phyloP scores from a whole-genome alignment of 2,888 invertebrate species.

The Melinaea marsaeus region DNA sequence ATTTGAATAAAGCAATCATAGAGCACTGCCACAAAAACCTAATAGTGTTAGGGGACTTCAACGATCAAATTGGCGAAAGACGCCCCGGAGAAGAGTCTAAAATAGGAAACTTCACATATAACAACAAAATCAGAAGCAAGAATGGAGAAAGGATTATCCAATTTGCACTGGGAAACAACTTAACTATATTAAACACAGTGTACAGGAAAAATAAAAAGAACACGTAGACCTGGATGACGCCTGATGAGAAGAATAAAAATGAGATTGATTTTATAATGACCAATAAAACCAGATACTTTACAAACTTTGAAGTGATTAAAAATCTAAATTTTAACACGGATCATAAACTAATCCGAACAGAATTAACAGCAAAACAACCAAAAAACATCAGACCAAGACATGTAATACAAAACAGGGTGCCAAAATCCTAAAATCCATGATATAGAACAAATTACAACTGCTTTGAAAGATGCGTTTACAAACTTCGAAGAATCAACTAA shows the following conservation, averaged over 20 bases:
- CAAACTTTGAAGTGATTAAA: no score
- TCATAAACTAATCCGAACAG: no score
- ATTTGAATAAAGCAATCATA: conserved; percentile 18
- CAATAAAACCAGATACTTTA: no score
- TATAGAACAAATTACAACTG: conserved; percentile 22
- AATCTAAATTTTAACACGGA: no score
- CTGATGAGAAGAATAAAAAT: conserved; percentile 22
- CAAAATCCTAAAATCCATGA: conserved; percentile 27
- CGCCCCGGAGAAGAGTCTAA: conserved; percentile 18
- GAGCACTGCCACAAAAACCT: conserved; percentile 19
- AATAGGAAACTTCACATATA: conserved; percentile 18
- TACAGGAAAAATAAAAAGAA: conserved; percentile 22
- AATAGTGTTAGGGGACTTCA: conserved; percentile 21
- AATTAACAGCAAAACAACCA: no score
- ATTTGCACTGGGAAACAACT: conserved; percentile 16
- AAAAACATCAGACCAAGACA: no score
- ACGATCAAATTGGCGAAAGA: conserved; percentile 24
- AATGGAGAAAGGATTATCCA: conserved; percentile 20
- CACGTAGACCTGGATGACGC: conserved; percentile 27
- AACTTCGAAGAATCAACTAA: conserved; percentile 19
- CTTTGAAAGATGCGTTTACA: conserved; percentile 13
- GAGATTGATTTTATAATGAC: not conserved
- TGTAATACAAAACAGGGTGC: no score
- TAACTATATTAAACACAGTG: conserved; percentile 21
- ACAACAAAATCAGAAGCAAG: conserved; percentile 24